phyloP scores from a whole-genome alignment of 2,888 invertebrate species.

The Drosophila borborema region DNA sequence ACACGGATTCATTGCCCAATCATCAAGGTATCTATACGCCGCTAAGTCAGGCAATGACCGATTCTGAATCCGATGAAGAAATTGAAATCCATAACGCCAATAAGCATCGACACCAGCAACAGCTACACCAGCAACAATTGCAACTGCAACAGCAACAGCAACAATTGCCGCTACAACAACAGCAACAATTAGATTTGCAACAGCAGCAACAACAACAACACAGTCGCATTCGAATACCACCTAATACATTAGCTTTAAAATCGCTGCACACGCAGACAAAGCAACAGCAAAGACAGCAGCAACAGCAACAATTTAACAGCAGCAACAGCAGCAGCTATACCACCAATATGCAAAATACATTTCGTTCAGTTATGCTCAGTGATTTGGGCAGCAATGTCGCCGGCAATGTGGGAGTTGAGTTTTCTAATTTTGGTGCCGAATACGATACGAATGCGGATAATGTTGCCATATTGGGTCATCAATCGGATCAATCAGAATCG shows the following conservation, averaged over 20 bases:
- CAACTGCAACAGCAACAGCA: conserved; percentile 54
- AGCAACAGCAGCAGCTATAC: conserved; percentile 67
- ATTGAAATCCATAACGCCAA: conserved; percentile 73
- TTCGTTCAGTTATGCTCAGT: conserved; percentile 83
- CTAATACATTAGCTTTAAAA: conserved; percentile 68
- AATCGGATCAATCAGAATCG: conserved; percentile 81
- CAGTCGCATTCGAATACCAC: conserved; percentile 71
- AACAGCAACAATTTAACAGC: conserved; percentile 49
- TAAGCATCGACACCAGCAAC: conserved; percentile 51
- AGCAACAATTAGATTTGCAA: conserved; percentile 35
- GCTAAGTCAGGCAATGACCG: conserved; percentile 91
- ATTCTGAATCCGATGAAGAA: conserved; percentile 92
- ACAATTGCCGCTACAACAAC: conserved; percentile 49
- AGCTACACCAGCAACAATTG: conserved; percentile 48
- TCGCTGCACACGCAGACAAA: conserved; percentile 60
- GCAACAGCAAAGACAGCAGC: conserved; percentile 48
- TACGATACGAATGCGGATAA: conserved; percentile 84
- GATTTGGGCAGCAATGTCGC: conserved; percentile 64
- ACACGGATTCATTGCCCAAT: conserved; percentile 82
- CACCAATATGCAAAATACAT: conserved; percentile 82
- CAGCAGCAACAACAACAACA: conserved; percentile 62
- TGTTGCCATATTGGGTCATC: conserved; percentile 83
- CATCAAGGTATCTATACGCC: conserved; percentile 89
- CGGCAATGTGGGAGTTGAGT: conserved; percentile 70
- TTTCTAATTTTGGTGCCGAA: conserved; percentile 83